Conservation (phyloP, 2,113 vertebrate species). For the Zapus hudsonius region DNA sequence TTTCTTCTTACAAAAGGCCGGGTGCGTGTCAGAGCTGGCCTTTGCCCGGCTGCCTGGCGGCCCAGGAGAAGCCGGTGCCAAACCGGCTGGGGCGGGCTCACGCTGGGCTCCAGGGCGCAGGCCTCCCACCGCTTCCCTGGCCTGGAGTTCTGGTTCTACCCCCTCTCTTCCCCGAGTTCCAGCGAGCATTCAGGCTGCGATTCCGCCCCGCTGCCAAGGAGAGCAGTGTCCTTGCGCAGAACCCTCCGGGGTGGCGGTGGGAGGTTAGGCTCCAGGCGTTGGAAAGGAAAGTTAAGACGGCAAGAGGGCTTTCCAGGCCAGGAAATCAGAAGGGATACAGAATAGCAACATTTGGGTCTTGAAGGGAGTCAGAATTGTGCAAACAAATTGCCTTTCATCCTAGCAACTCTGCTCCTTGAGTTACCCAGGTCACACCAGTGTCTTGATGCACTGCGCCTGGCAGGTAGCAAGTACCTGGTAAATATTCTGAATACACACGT, state of each 20-base stretch:
- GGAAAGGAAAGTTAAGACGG: neutral
- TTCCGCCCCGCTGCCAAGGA: constrained; percentile 31
- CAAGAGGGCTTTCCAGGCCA: neutral
- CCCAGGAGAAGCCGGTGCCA: constrained; percentile 46
- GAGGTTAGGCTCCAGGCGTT: neutral
- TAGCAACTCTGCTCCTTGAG: neutral
- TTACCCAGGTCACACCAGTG: rapidly evolving
- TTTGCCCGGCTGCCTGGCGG: constrained; percentile 60
- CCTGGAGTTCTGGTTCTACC: neutral
- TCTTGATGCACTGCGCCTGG: neutral
- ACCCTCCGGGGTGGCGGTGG: neutral
- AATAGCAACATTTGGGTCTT: neutral
- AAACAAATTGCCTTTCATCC: neutral
- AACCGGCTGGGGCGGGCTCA: neutral
- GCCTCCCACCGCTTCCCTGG: constrained; percentile 68
- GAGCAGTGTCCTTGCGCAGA: neutral
- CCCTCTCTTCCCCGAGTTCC: constrained; percentile 14
- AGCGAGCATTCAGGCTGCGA: constrained; percentile 44
- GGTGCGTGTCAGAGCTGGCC: constrained; percentile 69
- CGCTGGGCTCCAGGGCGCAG: constrained; percentile 20
- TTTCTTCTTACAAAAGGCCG: constrained; percentile 70
- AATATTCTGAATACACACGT: neutral
- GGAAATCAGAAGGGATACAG: constrained; percentile 16
- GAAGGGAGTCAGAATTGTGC: neutral
- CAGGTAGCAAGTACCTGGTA: neutral